Conservation (phyloP, 1,140 invertebrate species). For the Tyrophagus putrescentiae region DNA sequence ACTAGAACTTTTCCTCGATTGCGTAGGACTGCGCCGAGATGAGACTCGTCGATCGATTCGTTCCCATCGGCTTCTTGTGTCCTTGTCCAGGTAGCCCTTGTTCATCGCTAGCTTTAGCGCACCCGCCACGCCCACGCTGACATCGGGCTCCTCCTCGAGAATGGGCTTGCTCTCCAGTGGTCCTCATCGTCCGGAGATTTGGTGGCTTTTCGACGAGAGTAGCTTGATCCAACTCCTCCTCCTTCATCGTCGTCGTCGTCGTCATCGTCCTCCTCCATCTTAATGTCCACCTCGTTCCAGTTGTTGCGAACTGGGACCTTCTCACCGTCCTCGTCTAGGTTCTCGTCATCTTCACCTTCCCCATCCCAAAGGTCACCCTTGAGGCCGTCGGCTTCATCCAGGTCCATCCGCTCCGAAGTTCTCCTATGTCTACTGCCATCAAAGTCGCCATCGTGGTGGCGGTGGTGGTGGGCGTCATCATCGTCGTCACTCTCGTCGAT, state of each 20-base stretch:
- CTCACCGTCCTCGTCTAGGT: slow-evolving; percentile 29
- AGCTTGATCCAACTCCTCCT: no score
- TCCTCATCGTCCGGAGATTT: neutral
- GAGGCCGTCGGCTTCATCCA: slow-evolving; percentile 37
- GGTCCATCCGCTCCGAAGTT: no score
- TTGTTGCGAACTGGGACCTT: slow-evolving; percentile 37
- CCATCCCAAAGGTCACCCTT: slow-evolving; percentile 41
- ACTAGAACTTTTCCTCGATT: slow-evolving; percentile 73
- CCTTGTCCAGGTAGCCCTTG: slow-evolving; percentile 81
- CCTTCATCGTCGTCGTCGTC: slow-evolving; percentile 3
- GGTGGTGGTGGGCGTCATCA: neutral
- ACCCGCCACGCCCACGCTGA: slow-evolving; percentile 77
- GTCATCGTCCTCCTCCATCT: slow-evolving; percentile 21
- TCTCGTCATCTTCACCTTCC: slow-evolving; percentile 30
- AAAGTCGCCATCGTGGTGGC: no score
- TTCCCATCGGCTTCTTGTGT: slow-evolving; percentile 48
- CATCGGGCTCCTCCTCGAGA: slow-evolving; percentile 64
- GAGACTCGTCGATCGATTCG: slow-evolving; percentile 53
- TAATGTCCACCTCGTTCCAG: slow-evolving; percentile 56
- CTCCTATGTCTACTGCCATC: no score
- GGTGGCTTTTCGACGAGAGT: no score
- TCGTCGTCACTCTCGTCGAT: slow-evolving; percentile 15
- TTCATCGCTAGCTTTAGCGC: slow-evolving; percentile 80
- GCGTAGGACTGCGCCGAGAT: slow-evolving; percentile 82
- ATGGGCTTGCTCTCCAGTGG: slow-evolving; percentile 14